These are phyloP conservation scores for Leuctra nigra DNA, from an alignment of 2,888 invertebrate genomes.

Conservation along the genomic window DNA sequence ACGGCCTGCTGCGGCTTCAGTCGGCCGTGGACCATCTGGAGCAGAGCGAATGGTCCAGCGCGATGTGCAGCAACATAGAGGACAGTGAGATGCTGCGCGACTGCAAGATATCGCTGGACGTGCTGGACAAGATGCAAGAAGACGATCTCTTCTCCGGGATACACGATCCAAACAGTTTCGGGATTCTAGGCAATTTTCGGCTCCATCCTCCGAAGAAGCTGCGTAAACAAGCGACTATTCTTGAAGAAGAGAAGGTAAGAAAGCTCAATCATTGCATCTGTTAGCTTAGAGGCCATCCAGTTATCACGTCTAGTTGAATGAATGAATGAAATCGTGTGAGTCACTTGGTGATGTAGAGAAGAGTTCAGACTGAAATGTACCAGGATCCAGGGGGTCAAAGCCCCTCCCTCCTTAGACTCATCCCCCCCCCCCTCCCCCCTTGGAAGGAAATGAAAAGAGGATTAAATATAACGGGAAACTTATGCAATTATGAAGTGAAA, in stretches of 20 bases:
- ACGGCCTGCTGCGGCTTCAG: background rate
- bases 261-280: no score
- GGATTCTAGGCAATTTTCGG: constrained; percentile 2
- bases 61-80: constrained; percentile 1
- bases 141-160: background rate
- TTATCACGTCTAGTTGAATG: no score
- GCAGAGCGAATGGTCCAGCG: background rate
- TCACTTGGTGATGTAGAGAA: no score
- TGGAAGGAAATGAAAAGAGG: no score
- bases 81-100: constrained; percentile 4
- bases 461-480: no score
- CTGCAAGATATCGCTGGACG: background rate
- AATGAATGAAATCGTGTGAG: no score
- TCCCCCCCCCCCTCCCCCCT: no score
- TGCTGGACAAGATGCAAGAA: background rate
- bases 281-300: no score
- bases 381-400: no score
- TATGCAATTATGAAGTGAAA: no score
- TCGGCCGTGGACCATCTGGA: background rate
- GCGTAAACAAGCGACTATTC: constrained; percentile 6
- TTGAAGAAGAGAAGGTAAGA: constrained; percentile 11
- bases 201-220: constrained; percentile 8
- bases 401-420: no score
- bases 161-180: background rate
- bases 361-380: no score